Evolutionary conservation across 2,888 invertebrate genomes (phyloP).

Genomic region (Tiliacea aurago): DNA sequence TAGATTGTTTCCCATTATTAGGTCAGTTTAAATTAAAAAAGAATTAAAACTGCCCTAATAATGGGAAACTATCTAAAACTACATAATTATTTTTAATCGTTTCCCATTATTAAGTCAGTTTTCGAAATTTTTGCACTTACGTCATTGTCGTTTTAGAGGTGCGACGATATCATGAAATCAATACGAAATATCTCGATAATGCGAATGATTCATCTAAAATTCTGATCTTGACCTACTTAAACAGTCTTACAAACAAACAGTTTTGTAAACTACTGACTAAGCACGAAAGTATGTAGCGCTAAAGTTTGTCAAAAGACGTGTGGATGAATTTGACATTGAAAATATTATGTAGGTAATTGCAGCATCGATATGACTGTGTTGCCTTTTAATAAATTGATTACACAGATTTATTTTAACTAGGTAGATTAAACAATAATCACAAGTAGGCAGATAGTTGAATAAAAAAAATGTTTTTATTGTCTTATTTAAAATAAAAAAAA

Average conservation of each 20-base stretch:
- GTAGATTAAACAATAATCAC: not conserved
- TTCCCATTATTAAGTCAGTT: no score
- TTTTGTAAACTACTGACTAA: conserved; percentile 54
- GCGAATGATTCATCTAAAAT: conserved; percentile 62
- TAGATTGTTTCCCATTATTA: no score
- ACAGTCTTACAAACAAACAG: conserved; percentile 46
- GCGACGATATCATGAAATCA: conserved; percentile 21
- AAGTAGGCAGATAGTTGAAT: not conserved
- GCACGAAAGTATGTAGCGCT: conserved; percentile 23
- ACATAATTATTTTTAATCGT: no score
- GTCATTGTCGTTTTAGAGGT: no score
- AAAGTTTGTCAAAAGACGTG: conserved; percentile 18
- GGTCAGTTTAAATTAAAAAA: no score
- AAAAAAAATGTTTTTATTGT: no score
- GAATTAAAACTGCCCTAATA: no score
- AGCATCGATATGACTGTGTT: not conserved
- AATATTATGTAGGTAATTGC: not conserved
- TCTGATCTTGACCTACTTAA: conserved; percentile 69
- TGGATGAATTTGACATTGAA: conserved; percentile 15
- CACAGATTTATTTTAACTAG: no score
- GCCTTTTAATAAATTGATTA: not conserved
- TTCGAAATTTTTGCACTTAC: no score
- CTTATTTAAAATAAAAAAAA: no score
- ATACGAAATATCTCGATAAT: conserved; percentile 37
- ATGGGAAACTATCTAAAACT: no score